Base-by-base conservation (phyloP, 2,797 vertebrate species). In the Jordanella pulchra region DNA sequence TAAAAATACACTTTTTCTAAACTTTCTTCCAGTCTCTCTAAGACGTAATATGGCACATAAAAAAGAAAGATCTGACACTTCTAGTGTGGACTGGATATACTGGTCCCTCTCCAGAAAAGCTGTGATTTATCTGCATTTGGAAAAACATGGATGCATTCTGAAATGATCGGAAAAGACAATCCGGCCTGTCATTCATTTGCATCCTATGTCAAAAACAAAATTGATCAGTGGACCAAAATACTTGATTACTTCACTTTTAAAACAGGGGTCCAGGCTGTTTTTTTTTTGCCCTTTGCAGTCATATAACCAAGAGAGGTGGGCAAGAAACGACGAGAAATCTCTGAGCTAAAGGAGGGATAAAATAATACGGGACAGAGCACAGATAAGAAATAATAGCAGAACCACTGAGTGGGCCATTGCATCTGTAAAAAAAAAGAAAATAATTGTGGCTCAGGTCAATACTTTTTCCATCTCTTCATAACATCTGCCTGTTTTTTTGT, bases 401-500 rank as follows among this genome's bases (percentile, higher is more conserved):
- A 66, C 4, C 27, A 42, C 23, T 21, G 60, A 60, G 66, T 71
- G 67, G n/a, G 69, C 48, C 14, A 48, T 5, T 53, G 51, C 21
- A 73, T 76, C 50, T 42, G 7, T 72, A 28, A 80, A 81, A 74
- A 61, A n/a, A n/a, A n/a, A n/a, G n/a, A n/a, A n/a, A 4, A 23
- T 67, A 28, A 76, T 69, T 11, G 27, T 32, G 74, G 65, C 47
- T 61, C 61, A 87, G 87, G 88, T 92, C 87, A 92, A 79, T 71
- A 73, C 30, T 72, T 84, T 73, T 71, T 77, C 64, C 67, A 32
- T 76, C 70, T 70, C 35, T 13, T 32, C 72, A 86, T 70, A 73
- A 86, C 83, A 90, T 86, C 85, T 85, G 84, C 86, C 84, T 87
- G 65, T 61, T 81, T 63, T 81, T 82, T 77, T 80, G 76, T 86